Conservation (phyloP, 1,140 invertebrate genomes). For the Achatina immaculata region DNA sequence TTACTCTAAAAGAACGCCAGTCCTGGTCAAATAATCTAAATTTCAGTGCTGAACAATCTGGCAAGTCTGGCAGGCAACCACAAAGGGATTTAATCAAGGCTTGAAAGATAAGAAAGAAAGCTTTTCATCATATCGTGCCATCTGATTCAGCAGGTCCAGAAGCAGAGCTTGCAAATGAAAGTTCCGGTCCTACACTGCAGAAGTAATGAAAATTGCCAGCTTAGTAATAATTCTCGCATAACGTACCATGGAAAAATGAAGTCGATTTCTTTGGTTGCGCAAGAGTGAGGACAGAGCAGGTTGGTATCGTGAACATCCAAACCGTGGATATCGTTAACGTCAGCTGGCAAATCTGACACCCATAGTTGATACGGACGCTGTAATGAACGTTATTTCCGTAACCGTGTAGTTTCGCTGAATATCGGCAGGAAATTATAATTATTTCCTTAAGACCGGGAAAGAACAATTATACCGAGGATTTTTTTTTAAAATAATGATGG, state of each 20-base stretch:
- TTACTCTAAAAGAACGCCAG: no score
- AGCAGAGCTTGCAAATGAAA: no score
- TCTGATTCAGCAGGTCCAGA: no score
- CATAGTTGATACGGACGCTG: background rate
- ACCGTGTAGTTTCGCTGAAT: background rate
- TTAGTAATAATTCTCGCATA: no score
- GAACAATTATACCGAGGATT: background rate
- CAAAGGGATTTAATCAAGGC: no score
- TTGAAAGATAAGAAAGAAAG: no score
- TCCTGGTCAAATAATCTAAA: no score
- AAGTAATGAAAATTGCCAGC: no score
- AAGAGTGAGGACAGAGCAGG: background rate
- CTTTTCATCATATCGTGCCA: no score
- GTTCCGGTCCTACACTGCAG: no score
- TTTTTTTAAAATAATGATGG: background rate
- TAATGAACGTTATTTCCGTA: slow-evolving; percentile 9
- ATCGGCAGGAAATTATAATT: background rate
- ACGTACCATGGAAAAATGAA: background rate
- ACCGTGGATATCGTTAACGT: background rate
- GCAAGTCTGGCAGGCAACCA: no score
- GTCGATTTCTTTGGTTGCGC: background rate
- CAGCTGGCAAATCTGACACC: background rate
- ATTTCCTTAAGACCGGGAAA: background rate
- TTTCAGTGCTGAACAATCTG: no score
- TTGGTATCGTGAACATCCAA: background rate